Evolutionary conservation across 1,140 invertebrate genomes (phyloP), one percentile per base, ranked within the genome.

Genomic region (Laodelphax striatellus): DNA sequence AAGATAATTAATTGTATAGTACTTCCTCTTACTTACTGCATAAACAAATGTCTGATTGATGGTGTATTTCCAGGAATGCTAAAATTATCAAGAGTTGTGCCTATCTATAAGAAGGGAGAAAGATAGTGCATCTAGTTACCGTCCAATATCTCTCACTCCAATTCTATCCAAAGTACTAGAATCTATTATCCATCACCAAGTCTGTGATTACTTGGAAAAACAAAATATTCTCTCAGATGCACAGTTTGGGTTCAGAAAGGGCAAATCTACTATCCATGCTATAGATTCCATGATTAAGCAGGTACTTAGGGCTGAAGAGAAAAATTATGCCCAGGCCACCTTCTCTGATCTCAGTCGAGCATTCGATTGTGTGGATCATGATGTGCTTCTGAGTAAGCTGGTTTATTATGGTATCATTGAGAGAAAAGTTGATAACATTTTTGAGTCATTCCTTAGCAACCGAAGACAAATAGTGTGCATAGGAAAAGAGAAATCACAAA

Each of bases 81-180:
- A 24, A 56, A 56, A 38, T 56, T 56, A 11, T 56, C 54, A 4
- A 56, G 54, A 56, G 54, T 56, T 16, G 54, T 56, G 14, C 54
- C 54, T 5, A 34, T 56, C 34, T 56, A 56, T 34, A 56, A 56
- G 16, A 31, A 56, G 14, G 21, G 54, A 14, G 16, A 56, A 11
- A 16, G 14, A 17, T 5, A 54, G 5, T 17, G 14, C 19, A 5
- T 17, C 14, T n/a, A 54, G 52, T 13, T 54, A 54, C 13, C n/a
- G 52, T 17, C 52, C 52, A n/a, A 54, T 54, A 19, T 54, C 52
- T 11, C 28, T 21, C 5, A 54, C 28, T 8, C 52, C 52, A 17
- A 54, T 24, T 14, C n/a, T 54, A 17, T 21, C 52, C 5, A 54
- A 54, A 22, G 21, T 54, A 4, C 19, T 17, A 22, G 52, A 54